Conservation (phyloP, 2,888 invertebrate species). For the Cephus sareptanus region DNA sequence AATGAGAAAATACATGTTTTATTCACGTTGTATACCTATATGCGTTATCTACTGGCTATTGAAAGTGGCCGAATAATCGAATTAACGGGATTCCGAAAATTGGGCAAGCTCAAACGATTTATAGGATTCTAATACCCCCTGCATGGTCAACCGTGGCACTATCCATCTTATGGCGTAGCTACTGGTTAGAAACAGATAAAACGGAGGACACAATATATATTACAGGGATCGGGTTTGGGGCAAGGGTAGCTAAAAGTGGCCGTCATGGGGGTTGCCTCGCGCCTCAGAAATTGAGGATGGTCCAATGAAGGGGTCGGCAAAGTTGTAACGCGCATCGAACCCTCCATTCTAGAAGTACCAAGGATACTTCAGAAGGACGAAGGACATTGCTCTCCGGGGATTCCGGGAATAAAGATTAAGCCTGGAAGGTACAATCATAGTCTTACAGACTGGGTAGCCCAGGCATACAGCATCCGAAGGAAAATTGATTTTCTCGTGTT, state of each 20-base stretch:
- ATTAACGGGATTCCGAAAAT: constrained; percentile 19
- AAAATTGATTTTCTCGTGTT: neutral
- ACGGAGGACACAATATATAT: constrained; percentile 23
- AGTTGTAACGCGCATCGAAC: constrained; percentile 23
- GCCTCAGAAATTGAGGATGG: constrained; percentile 22
- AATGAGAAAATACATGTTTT: neutral
- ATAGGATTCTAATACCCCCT: constrained; percentile 21
- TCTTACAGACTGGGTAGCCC: neutral
- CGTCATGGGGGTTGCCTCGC: constrained; percentile 21
- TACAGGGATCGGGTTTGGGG: constrained; percentile 15
- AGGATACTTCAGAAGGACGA: neutral
- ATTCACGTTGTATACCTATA: neutral
- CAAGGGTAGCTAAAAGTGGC: constrained; percentile 20
- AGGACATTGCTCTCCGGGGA: neutral
- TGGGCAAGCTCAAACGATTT: constrained; percentile 19
- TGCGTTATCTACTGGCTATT: neutral
- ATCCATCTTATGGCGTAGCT: constrained; percentile 20
- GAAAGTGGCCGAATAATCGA: constrained; percentile 19
- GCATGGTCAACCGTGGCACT: constrained; percentile 8
- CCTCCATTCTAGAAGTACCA: constrained; percentile 18
- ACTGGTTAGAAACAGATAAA: constrained; percentile 30
- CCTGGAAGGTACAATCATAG: neutral
- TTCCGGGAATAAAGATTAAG: neutral
- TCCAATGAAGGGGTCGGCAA: constrained; percentile 1
- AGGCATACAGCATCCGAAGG: neutral